Evolutionary conservation across 2,797 vertebrate genomes (phyloP).

Genomic region (Yasuhikotakia modesta): DNA sequence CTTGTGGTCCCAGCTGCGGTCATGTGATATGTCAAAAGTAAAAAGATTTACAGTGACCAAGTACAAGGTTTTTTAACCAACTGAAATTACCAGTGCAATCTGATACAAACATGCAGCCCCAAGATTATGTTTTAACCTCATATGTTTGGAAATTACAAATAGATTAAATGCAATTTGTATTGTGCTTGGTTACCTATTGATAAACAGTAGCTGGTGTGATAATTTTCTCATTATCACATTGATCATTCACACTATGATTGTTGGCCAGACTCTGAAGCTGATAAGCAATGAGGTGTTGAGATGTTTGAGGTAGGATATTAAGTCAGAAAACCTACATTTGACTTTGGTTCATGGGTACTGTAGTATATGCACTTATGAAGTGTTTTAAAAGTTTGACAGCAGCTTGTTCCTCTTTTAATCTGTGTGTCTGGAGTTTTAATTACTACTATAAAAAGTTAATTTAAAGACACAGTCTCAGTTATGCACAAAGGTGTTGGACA

Average conservation of each 20-base stretch:
- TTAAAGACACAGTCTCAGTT: not conserved
- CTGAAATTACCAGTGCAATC: not conserved
- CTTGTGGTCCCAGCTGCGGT: conserved; percentile 20
- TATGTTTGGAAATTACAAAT: conserved; percentile 25
- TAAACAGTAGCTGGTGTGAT: conserved; percentile 7
- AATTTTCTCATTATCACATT: conserved; percentile 23
- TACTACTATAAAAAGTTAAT: not conserved
- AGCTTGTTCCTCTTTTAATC: too few relatives aligned
- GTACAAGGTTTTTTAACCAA: not conserved
- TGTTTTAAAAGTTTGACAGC: too few relatives aligned
- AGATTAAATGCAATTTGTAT: conserved; percentile 24
- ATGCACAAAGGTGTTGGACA: not conserved
- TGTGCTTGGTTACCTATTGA: conserved; percentile 35
- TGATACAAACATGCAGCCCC: conserved; percentile 6
- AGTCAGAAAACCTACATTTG: not conserved
- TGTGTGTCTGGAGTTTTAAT: not conserved
- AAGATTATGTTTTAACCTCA: conserved; percentile 11
- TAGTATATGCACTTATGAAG: too few relatives aligned
- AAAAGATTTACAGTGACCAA: not conserved
- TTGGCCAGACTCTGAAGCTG: not conserved
- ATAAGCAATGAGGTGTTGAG: conserved; percentile 1
- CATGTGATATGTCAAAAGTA: conserved; percentile 18
- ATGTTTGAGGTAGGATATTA: conserved; percentile 24
- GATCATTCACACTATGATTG: conserved; percentile 18
- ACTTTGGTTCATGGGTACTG: not conserved